These are phyloP conservation scores for Clarias platycephalus DNA, from an alignment of 2,797 vertebrate genomes.

Conservation along the genomic window DNA sequence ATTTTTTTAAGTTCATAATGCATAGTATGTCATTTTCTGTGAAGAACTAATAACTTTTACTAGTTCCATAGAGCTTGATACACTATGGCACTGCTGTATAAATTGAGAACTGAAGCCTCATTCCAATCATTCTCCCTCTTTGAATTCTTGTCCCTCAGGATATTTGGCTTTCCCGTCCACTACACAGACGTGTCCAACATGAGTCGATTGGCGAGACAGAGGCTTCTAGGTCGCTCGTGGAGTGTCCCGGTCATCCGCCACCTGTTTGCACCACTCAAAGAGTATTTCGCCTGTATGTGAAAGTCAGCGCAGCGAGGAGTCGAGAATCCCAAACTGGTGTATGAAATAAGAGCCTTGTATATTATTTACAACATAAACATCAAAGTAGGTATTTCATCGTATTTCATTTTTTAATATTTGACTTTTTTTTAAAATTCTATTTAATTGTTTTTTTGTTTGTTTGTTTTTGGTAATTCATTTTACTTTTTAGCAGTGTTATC, in stretches of 20 bases:
- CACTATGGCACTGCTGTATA: neutral
- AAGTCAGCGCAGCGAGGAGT: slow-evolving; percentile 39
- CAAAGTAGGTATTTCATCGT: slow-evolving; percentile 82
- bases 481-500: slow-evolving; percentile 92
- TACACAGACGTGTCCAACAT: slow-evolving; percentile 99
- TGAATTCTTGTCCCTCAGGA: slow-evolving; percentile 68
- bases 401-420: slow-evolving; percentile 84
- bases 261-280: slow-evolving; percentile 98
- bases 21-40: neutral
- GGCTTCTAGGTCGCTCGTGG: slow-evolving; percentile 96
- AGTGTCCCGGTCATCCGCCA: slow-evolving; percentile 97
- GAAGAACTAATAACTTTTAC: neutral
- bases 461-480: slow-evolving; percentile 79
- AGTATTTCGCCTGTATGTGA: slow-evolving; percentile 95
- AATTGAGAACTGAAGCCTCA: neutral
- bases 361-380: slow-evolving; percentile 74
- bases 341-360: slow-evolving; percentile 76
- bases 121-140: neutral
- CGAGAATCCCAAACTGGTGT: slow-evolving; percentile 70
- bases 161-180: slow-evolving; percentile 97
- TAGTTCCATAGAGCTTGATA: no score
- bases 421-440: slow-evolving; percentile 83
- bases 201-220: slow-evolving; percentile 96
- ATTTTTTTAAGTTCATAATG: neutral
- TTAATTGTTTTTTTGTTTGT: slow-evolving; percentile 78